Base-by-base conservation (phyloP, 2,888 invertebrate genomes). In the Brachyptera putata region DNA sequence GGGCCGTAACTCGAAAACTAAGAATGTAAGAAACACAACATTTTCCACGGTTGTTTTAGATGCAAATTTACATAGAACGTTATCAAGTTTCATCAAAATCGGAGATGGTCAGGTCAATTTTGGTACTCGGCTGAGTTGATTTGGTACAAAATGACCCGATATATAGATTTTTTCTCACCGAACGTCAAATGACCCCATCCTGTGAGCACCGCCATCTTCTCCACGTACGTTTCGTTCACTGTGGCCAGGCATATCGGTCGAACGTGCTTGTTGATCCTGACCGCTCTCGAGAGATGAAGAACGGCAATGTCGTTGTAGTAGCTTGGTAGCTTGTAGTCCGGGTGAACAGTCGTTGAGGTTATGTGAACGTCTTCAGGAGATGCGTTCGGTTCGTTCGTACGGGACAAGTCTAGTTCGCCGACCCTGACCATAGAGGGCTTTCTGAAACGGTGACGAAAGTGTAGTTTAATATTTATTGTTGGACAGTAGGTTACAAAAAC, bases 261-360 rank as follows among this genome's bases (percentile, higher is more conserved):
- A 1, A 67, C 64, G 36, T 60, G 65, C 18, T 60, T 36, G 25
- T 56, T 61, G 14, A 60, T 61, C 21, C 26, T 57, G 16, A 63
- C 62, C 13, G 59, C 57, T 13, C 53, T 56, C 37, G 46, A 22
- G 30, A 67, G 57, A 34, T 55, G 66, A 1, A 68, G 25, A 18
- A 68, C 34, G 1, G 66, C 68, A 9, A 68, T 60, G 57, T 68
- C 68, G 57, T 67, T 53, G 57, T 68, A 68, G 16, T 60, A 64
- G 2, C 58, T 60, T 13, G 66, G 64, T 13, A 62, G 58, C 22
- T 60, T 58, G 60, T 67, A 65, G 14, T 60, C 55, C 16, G 67
- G 66, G 50, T 68, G 66, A 7, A 65, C 48, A 7, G 53, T 37
- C 14, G 61, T 49, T 39, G 50, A 24, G 18, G 55, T 49, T 14